Percentiles rank a stretch among this genome's conserved stretches.
These are phyloP conservation scores for Phragmatobia fuliginosa DNA, from an alignment of 2,888 invertebrate genomes.

Conservation along the genomic window DNA sequence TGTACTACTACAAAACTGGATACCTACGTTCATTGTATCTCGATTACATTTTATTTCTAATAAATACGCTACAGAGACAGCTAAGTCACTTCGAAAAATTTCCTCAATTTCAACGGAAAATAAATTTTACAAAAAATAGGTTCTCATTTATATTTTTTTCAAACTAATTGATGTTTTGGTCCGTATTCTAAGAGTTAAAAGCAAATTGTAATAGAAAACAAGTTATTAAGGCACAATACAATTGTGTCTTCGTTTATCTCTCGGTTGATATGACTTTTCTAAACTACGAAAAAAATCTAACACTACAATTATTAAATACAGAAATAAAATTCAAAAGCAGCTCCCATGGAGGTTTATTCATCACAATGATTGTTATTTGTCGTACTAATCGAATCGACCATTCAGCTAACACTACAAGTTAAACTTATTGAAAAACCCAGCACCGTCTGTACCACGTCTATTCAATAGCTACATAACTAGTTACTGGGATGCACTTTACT, in stretches of 20 bases:
- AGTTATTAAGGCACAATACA: constrained; percentile 79
- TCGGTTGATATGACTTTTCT: constrained; percentile 75
- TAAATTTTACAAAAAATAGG: constrained; percentile 82
- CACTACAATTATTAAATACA: constrained; percentile 63
- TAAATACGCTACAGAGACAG: constrained; percentile 68
- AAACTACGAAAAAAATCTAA: constrained; percentile 65
- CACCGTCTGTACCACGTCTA: constrained; percentile 76
- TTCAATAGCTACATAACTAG: constrained; percentile 68
- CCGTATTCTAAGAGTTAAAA: constrained; percentile 71
- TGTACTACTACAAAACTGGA: constrained; percentile 80
- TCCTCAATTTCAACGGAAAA: constrained; percentile 70
- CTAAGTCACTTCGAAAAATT: constrained; percentile 59
- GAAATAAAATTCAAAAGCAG: constrained; percentile 66
- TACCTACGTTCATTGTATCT: constrained; percentile 60
- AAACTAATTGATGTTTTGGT: constrained; percentile 78
- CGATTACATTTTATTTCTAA: constrained; percentile 64
- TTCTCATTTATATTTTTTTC: constrained; percentile 59
- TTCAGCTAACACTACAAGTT: constrained; percentile 63
- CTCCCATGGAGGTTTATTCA: constrained; percentile 54
- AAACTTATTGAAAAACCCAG: constrained; percentile 68
- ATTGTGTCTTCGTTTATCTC: constrained; percentile 75
- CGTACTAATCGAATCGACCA: constrained; percentile 57
- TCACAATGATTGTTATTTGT: constrained; percentile 44
- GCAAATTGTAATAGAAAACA: constrained; percentile 59
- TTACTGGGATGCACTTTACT: constrained; percentile 85